Base-by-base conservation (phyloP, 1,140 invertebrate species). In the Rhagoletis zephyria region DNA sequence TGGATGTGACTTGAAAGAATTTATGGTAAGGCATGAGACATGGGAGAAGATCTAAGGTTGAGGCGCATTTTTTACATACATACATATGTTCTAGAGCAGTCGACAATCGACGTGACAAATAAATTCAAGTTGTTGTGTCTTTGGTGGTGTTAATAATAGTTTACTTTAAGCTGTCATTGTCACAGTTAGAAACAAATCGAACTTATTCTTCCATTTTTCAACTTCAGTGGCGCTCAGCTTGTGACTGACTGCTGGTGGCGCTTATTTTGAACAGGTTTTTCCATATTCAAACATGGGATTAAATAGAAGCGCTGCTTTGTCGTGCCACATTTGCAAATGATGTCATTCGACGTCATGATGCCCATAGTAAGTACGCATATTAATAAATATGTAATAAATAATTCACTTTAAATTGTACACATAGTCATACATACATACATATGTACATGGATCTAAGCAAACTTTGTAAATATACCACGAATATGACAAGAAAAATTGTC, bases 151-250 rank as follows among this genome's bases (percentile, higher is more conserved):
- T 74, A 45, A 30, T 30, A 30, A 48, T 74, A 42, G 40, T 48
- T 74, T 74, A n/a, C 67, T 74, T 74, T 74, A 74, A 45, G 67
- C 67, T 74, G 67, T 74, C 67, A 74, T 45, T 42, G 14, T 74
- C 67, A 45, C 67, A 74, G 67, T 40, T 10, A 45, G 67, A 10
- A 48, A 42, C 67, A 16, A 74, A 48, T 12, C 9, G 40, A n/a
- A 63, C 61, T 5, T 74, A 14, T 48, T 74, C 42, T 74, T 74
- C 40, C 67, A 74, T 5, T 42, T 74, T 74, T 74, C 42, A 42
- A 40, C 42, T 16, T 48, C 67, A 42, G 42, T n/a, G 67, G 67
- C 67, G 40, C 42, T 45, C 16, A 74, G 40, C 40, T 48, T 30
- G 30, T 30, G 30, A 30, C 30, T 30, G 30, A 30, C 0, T 30